Percentiles rank a stretch among this genome's conserved stretches.
Evolutionary conservation across 2,888 invertebrate genomes (phyloP).

Genomic region (Amphiduros pacificus): DNA sequence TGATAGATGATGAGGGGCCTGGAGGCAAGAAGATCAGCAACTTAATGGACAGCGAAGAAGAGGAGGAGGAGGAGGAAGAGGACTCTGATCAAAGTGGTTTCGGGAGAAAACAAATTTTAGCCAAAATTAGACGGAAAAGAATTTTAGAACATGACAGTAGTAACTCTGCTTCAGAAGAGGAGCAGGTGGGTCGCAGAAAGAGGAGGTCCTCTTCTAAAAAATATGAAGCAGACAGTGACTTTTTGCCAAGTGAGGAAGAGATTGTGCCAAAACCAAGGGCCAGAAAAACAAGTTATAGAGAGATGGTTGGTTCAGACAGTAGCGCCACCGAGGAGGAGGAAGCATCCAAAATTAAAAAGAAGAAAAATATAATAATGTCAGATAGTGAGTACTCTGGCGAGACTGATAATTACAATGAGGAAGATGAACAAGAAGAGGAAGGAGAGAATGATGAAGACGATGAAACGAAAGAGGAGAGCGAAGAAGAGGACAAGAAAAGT

Average conservation of each 20-base stretch:
- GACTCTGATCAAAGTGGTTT: background rate
- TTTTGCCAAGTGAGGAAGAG: background rate
- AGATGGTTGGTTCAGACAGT: constrained; percentile 3
- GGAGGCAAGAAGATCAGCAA: background rate
- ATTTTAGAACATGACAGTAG: too few species aligned
- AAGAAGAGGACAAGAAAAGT: background rate
- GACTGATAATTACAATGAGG: background rate
- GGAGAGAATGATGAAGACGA: constrained; percentile 17
- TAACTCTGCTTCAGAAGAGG: too few species aligned
- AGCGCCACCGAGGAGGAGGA: background rate
- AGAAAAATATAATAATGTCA: constrained; percentile 5
- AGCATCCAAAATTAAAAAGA: background rate
- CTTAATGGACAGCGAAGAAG: too few species aligned
- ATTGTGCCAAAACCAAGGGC: background rate
- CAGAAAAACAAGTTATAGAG: background rate
- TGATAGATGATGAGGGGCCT: too few species aligned
- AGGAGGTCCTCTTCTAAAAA: background rate
- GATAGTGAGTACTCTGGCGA: constrained; percentile 11
- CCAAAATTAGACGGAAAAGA: too few species aligned
- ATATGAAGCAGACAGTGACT: constrained; percentile 10
- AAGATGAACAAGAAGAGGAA: constrained; percentile 2
- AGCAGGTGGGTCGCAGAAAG: too few species aligned
- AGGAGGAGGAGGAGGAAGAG: constrained; percentile 19
- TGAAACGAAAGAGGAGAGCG: constrained; percentile 6
- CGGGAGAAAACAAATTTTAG: background rate